Percentiles rank a stretch among this genome's conserved stretches.
These are phyloP conservation scores for Machaerirhynchus nigripectus DNA, from an alignment of 2,113 vertebrate species.

Conservation along the genomic window DNA sequence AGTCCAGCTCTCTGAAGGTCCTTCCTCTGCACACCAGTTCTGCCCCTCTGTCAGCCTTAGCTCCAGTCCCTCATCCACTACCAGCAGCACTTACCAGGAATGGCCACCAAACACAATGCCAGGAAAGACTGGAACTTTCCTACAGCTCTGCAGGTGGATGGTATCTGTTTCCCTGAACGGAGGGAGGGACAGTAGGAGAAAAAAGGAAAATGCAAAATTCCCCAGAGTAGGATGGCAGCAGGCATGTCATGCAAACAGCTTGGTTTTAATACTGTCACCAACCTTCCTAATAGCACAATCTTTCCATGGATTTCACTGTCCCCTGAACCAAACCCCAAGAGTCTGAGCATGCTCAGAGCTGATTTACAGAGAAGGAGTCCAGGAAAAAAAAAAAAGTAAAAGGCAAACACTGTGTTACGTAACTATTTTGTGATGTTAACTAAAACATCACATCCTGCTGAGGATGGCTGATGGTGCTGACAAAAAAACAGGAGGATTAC, in stretches of 20 bases:
- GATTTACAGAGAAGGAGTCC: background rate
- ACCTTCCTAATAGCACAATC: background rate
- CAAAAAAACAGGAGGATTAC: background rate
- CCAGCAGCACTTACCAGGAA: background rate
- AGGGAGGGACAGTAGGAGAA: background rate
- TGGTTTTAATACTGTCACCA: background rate
- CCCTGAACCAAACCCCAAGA: background rate
- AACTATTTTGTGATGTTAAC: background rate
- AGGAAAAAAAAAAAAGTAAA: background rate
- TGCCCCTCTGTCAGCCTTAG: background rate
- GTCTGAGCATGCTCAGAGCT: background rate
- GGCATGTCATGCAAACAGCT: background rate
- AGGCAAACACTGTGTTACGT: background rate
- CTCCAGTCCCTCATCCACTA: rapidly evolving
- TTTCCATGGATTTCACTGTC: background rate
- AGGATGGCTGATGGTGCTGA: background rate
- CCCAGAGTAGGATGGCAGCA: background rate
- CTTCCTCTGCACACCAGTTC: background rate
- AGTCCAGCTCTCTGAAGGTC: background rate
- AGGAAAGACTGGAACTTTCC: background rate
- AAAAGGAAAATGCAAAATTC: background rate
- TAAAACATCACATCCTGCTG: background rate
- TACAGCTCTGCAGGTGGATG: background rate
- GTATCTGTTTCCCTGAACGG: background rate
- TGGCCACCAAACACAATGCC: background rate